A percentile compares a stretch with the other conserved stretches of the same genome.
phyloP scores from a whole-genome alignment of 2,113 vertebrate species.

The Atractosteus spatula region DNA sequence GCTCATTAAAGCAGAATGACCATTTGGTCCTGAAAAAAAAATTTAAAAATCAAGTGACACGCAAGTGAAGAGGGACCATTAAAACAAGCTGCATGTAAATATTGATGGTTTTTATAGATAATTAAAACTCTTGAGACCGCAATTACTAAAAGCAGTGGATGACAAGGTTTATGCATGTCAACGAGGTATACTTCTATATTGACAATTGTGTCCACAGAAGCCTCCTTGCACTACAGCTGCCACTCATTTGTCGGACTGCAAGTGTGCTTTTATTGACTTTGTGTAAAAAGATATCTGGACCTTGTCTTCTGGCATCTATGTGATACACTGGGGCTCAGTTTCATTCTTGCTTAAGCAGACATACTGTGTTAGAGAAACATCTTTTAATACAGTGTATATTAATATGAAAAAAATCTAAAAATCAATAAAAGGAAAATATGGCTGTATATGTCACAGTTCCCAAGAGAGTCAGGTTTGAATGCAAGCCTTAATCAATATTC shows the following conservation, averaged over 20 bases:
- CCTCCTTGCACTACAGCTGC: constrained; percentile 61
- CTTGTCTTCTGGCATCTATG: constrained; percentile 21
- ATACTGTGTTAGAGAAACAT: background rate
- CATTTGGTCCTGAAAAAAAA: constrained; percentile 66
- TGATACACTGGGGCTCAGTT: constrained; percentile 31
- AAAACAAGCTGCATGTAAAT: constrained; percentile 73
- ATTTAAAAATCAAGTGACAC: constrained; percentile 57
- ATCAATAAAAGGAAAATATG: constrained; percentile 1
- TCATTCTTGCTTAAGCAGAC: constrained; percentile 22
- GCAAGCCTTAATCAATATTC: constrained; percentile 28
- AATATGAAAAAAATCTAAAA: constrained; percentile 26
- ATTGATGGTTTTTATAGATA: constrained; percentile 72
- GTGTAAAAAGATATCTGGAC: constrained; percentile 38
- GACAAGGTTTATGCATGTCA: constrained; percentile 61
- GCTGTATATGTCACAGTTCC: constrained; percentile 26
- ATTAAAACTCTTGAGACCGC: constrained; percentile 76
- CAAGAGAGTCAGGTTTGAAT: constrained; percentile 28
- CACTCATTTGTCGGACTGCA: constrained; percentile 57
- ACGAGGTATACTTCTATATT: constrained; percentile 72
- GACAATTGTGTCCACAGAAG: constrained; percentile 62
- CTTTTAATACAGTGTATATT: constrained; percentile 31
- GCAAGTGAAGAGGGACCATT: constrained; percentile 63
- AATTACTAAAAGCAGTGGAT: constrained; percentile 71
- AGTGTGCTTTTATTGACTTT: constrained; percentile 65
- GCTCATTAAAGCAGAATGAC: constrained; percentile 78